Percentiles rank a stretch among this genome's conserved stretches.
Evolutionary conservation across 2,113 vertebrate species (phyloP).

Genomic region (Saccopteryx bilineata): DNA sequence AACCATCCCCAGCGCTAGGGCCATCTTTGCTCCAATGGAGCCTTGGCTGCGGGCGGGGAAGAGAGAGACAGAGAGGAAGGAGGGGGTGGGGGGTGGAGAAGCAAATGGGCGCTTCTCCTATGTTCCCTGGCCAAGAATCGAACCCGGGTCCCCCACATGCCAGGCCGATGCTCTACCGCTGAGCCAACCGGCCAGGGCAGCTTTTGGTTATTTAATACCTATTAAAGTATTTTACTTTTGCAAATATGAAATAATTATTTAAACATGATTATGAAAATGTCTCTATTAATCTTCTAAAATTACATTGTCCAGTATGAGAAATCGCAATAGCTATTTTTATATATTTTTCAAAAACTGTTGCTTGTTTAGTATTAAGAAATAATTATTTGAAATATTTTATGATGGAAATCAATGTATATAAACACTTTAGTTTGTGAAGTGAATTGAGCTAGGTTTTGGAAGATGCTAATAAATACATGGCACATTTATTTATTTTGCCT

Average conservation of each 20-base stretch:
- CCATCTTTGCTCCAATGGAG: too few relatives aligned
- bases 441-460: conserved; percentile 17
- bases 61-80: too few relatives aligned
- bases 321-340: background rate
- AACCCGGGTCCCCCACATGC: too few relatives aligned
- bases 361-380: conserved; percentile 27
- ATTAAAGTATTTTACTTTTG: conserved; percentile 43
- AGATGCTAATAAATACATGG: conserved; percentile 10
- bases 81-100: too few relatives aligned
- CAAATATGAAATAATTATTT: conserved; percentile 13
- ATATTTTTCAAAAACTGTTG: background rate
- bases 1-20: too few relatives aligned
- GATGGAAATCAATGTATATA: background rate
- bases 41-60: too few relatives aligned
- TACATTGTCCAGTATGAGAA: background rate
- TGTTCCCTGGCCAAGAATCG: too few relatives aligned
- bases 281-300: conserved; percentile 42
- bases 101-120: too few relatives aligned
- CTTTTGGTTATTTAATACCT: conserved; percentile 22
- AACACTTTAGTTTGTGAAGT: background rate
- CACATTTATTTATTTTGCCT: background rate
- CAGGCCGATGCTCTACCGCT: too few relatives aligned
- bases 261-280: conserved; percentile 19
- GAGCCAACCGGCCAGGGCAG: too few relatives aligned
- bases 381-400: conserved; percentile 16